Evolutionary conservation across 2,797 vertebrate species (phyloP).

Genomic region (Sebastiscus tertius): DNA sequence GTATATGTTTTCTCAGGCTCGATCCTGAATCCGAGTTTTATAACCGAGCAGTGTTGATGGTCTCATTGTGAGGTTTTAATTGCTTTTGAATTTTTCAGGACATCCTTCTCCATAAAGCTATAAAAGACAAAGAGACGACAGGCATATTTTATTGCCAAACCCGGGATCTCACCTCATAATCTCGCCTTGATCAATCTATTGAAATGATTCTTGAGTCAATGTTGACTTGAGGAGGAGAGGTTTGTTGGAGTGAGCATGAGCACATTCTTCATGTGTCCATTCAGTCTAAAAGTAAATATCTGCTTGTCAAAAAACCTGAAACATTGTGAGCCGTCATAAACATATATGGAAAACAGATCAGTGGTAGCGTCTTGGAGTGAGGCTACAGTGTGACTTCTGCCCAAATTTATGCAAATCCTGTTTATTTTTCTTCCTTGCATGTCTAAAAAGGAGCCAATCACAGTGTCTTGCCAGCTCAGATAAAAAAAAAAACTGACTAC

Average conservation of each 20-base stretch:
- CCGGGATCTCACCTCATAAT: slow-evolving; percentile 2
- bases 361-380: not conserved
- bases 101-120: slow-evolving; percentile 16
- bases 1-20: not conserved
- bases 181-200: not conserved
- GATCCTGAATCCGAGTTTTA: not conserved
- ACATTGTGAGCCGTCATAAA: not conserved
- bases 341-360: slow-evolving; percentile 8
- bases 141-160: not conserved
- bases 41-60: not conserved
- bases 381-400: not conserved
- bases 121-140: slow-evolving; percentile 5
- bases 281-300: not conserved
- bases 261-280: not conserved
- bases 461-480: not conserved
- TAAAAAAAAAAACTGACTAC: not conserved
- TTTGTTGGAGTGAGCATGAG: not conserved
- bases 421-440: not conserved
- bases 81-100: not conserved
- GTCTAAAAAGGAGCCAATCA: not conserved
- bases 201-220: slow-evolving; percentile 32
- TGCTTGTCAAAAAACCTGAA: not conserved
- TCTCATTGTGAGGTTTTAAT: slow-evolving; percentile 19
- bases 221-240: slow-evolving; percentile 43
- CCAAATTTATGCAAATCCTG: slow-evolving; percentile 4